Conservation (phyloP, 2,797 vertebrate genomes). For the Aeoliscus strigatus region DNA sequence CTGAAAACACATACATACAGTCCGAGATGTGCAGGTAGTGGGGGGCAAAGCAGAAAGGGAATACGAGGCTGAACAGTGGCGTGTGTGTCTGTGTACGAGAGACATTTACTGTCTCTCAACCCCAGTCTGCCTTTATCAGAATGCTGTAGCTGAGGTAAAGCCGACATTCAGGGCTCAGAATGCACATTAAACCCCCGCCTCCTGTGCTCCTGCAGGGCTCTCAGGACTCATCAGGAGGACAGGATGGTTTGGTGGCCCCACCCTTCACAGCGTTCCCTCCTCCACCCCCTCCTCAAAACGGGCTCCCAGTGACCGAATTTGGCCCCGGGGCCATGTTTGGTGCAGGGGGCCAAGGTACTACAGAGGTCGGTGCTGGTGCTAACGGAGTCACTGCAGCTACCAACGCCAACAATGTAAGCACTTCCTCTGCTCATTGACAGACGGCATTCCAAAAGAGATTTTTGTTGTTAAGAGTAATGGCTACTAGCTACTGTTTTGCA, state of each 20-base stretch:
- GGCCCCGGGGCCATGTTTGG: constrained; percentile 64
- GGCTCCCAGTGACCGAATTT: constrained; percentile 67
- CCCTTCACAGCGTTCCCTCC: constrained; percentile 71
- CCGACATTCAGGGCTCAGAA: no score
- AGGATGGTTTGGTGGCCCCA: constrained; percentile 70
- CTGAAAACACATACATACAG: constrained; percentile 62
- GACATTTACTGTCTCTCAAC: no score
- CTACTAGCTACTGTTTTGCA: no score
- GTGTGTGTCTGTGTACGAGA: no score
- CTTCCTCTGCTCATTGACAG: no score
- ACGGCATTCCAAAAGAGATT: no score
- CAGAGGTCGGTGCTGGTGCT: constrained; percentile 58
- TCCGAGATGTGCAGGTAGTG: constrained; percentile 60
- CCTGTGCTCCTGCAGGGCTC: constrained; percentile 58
- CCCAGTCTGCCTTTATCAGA: no score
- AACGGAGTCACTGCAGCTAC: constrained; percentile 39
- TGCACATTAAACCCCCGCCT: no score
- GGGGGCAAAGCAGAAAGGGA: no score
- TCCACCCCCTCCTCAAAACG: constrained; percentile 74
- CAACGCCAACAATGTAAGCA: constrained; percentile 56
- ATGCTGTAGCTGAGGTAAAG: no score
- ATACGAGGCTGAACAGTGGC: no score
- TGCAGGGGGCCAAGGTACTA: constrained; percentile 54
- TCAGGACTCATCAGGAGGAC: constrained; percentile 72
- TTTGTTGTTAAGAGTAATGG: no score